Conservation (phyloP, 2,797 vertebrate genomes). For the Ceyx erithaca region DNA sequence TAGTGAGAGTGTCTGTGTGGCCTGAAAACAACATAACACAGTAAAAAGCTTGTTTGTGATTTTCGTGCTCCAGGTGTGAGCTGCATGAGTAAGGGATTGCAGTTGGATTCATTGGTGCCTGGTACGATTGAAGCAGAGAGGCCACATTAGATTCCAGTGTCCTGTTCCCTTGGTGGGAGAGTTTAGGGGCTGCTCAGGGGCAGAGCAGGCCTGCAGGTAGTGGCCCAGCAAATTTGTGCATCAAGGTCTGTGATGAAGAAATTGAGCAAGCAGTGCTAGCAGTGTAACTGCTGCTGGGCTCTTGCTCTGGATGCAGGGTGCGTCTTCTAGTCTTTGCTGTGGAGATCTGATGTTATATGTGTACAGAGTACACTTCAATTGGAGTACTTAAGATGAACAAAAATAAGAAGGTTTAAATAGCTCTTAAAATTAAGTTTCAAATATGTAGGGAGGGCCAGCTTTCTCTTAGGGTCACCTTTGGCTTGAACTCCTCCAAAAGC, state of each 20-base stretch:
- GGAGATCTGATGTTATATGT: background rate
- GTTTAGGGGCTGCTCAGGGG: background rate
- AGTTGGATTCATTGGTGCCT: background rate
- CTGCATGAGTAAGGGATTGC: background rate
- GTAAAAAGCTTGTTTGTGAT: background rate
- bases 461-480: background rate
- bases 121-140: background rate
- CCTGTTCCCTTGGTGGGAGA: background rate
- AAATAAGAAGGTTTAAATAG: background rate
- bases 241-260: background rate
- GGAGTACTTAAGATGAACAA: background rate
- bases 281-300: background rate
- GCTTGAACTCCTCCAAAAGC: background rate
- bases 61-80: accelerated
- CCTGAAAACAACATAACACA: background rate
- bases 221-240: background rate
- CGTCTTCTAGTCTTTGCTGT: background rate
- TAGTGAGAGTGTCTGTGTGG: accelerated
- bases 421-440: background rate
- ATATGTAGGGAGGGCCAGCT: background rate
- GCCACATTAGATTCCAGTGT: background rate
- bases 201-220: background rate
- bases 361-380: background rate
- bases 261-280: background rate
- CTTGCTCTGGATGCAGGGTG: background rate